These are phyloP conservation scores for Lepidostoma basale DNA, from an alignment of 1,140 invertebrate species.

Conservation along the genomic window DNA sequence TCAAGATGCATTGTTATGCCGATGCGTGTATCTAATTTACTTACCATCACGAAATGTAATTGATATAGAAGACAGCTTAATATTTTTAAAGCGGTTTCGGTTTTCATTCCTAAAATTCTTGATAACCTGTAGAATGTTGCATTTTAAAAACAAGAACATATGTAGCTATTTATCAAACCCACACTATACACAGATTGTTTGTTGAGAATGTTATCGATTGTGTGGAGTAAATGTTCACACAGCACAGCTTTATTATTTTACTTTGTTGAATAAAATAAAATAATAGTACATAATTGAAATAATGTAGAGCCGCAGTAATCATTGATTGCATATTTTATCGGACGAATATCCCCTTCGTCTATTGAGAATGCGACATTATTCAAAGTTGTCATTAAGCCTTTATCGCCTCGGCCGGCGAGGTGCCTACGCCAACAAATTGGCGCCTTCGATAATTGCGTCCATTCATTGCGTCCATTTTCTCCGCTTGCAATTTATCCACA, in stretches of 20 bases:
- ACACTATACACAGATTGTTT: too few species aligned
- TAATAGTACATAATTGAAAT: too few species aligned
- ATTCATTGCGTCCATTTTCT: slow-evolving; percentile 44
- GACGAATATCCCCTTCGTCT: neutral
- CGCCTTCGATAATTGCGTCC: slow-evolving; percentile 44
- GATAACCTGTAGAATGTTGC: too few species aligned
- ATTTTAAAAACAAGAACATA: too few species aligned
- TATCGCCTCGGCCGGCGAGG: slow-evolving; percentile 2
- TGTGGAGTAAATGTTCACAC: too few species aligned
- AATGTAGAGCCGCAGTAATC: too few species aligned
- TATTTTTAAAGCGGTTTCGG: neutral
- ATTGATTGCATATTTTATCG: neutral
- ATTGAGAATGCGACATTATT: slow-evolving; percentile 14
- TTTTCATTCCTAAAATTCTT: too few species aligned
- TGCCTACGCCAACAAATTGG: slow-evolving; percentile 35
- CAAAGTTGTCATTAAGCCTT: slow-evolving; percentile 5
- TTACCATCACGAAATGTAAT: neutral
- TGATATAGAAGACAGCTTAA: neutral
- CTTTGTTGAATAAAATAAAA: too few species aligned
- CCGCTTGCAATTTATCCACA: slow-evolving; percentile 37
- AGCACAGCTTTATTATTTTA: too few species aligned
- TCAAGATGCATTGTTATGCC: neutral
- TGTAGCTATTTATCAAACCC: too few species aligned
- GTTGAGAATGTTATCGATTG: too few species aligned
- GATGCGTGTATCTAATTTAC: slow-evolving; percentile 9